Evolutionary conservation across 2,888 invertebrate species (phyloP).

Genomic region (Orthosia incerta): DNA sequence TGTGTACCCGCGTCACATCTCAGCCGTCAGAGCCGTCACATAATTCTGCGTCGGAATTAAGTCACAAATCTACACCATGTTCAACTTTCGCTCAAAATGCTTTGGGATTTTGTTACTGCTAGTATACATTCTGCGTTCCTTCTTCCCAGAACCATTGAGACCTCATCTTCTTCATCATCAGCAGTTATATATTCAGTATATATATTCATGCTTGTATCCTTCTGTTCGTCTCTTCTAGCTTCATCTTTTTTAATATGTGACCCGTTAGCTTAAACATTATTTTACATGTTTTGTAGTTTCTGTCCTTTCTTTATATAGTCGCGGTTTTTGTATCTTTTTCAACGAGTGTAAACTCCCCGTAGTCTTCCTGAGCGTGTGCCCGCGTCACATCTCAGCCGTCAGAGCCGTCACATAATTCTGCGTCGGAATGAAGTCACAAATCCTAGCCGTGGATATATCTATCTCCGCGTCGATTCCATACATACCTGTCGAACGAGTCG

Average conservation of each 20-base stretch:
- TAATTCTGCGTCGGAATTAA: constrained; percentile 83
- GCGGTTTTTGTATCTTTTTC: not conserved
- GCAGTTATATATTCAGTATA: too few species aligned
- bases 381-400: constrained; percentile 82
- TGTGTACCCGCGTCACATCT: constrained; percentile 80
- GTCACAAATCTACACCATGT: constrained; percentile 79
- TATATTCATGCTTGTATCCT: not conserved
- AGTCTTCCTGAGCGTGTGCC: constrained; percentile 72
- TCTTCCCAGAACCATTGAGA: not conserved
- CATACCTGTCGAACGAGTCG: constrained; percentile 64
- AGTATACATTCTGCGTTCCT: not conserved
- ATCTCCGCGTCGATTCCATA: constrained; percentile 72
- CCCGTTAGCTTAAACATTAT: not conserved
- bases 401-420: constrained; percentile 82
- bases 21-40: constrained; percentile 74
- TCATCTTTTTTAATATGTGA: not conserved
- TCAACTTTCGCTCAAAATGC: not conserved
- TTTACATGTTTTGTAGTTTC: not conserved
- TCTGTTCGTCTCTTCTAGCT: not conserved
- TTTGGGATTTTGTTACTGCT: too few species aligned
- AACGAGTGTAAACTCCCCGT: constrained; percentile 65
- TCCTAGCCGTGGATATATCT: constrained; percentile 75
- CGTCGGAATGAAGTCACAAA: constrained; percentile 86
- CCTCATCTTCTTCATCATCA: not conserved
- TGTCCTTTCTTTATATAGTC: too few species aligned